Evolutionary conservation across 2,113 vertebrate species (phyloP).

Genomic region (Rousettus leschenaultii): DNA sequence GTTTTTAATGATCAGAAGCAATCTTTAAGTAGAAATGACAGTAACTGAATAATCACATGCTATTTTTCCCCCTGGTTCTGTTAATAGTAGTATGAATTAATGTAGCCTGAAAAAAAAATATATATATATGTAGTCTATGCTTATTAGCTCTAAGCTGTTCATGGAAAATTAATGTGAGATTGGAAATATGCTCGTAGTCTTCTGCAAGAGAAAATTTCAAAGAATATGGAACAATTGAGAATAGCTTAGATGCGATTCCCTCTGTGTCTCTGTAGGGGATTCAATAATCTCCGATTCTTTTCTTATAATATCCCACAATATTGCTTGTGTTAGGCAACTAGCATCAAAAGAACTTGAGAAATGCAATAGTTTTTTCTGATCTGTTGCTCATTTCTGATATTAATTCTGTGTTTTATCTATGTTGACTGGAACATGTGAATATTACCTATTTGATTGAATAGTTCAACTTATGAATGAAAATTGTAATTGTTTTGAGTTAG

Average conservation of each 20-base stretch:
- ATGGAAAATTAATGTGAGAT: background rate
- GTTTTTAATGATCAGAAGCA: background rate
- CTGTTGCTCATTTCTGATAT: background rate
- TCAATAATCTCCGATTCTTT: conserved; percentile 40
- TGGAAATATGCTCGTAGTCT: background rate
- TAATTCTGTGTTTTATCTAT: background rate
- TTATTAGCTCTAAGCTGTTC: background rate
- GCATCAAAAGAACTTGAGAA: background rate
- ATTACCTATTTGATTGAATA: background rate
- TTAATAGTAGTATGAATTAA: background rate
- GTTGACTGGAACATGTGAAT: background rate
- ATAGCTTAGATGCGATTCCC: background rate
- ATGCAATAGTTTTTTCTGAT: background rate
- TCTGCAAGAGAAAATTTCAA: background rate
- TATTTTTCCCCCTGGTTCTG: background rate
- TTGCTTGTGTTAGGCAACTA: background rate
- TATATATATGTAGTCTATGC: background rate
- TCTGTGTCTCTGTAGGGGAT: background rate
- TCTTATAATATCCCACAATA: background rate
- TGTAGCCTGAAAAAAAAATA: background rate
- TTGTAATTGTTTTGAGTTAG: background rate
- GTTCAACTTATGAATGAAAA: background rate
- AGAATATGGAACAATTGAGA: background rate
- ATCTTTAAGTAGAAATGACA: background rate
- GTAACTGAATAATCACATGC: background rate